Conservation (phyloP, 2,797 vertebrate genomes). For the Poeciliopsis gracilis region DNA sequence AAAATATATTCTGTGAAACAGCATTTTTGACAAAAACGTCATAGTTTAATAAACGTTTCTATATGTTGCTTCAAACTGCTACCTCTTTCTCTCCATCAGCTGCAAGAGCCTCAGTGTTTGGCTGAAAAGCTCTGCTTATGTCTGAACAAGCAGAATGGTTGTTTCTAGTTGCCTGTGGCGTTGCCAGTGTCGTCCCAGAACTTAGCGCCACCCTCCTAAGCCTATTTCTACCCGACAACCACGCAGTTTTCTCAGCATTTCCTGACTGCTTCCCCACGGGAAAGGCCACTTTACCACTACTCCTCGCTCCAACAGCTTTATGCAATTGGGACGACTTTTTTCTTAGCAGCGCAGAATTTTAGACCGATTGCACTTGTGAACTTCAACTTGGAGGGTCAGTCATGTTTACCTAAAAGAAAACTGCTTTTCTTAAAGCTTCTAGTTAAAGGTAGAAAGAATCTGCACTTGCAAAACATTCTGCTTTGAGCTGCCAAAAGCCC, state of each 20-base stretch:
- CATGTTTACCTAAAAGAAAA: conserved; percentile 77
- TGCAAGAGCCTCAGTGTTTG: conserved; percentile 44
- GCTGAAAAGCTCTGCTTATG: conserved; percentile 58
- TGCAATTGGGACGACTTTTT: conserved; percentile 83
- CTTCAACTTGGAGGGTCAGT: conserved; percentile 71
- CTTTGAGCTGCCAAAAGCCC: conserved; percentile 82
- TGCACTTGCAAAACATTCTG: conserved; percentile 79
- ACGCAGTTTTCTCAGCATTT: conserved; percentile 80
- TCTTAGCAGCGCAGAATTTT: conserved; percentile 68
- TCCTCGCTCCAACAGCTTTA: conserved; percentile 87
- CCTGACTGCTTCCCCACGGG: conserved; percentile 58
- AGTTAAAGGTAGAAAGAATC: conserved; percentile 65
- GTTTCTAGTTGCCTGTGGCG: conserved; percentile 44
- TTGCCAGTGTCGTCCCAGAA: conserved; percentile 81
- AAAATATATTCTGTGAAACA: conserved; percentile 36
- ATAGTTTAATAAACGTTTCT: conserved; percentile 69
- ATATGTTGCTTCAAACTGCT: conserved; percentile 72
- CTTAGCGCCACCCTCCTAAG: conserved; percentile 84
- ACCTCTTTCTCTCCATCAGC: conserved; percentile 59
- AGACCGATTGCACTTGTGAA: conserved; percentile 78
- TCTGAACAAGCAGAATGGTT: conserved; percentile 62
- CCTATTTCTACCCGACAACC: conserved; percentile 83
- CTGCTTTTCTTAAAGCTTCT: conserved; percentile 81
- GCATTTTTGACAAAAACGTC: conserved; percentile 75
- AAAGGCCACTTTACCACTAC: conserved; percentile 85